Evolutionary conservation across 2,113 vertebrate species (phyloP).

Genomic region (Columbina picui): DNA sequence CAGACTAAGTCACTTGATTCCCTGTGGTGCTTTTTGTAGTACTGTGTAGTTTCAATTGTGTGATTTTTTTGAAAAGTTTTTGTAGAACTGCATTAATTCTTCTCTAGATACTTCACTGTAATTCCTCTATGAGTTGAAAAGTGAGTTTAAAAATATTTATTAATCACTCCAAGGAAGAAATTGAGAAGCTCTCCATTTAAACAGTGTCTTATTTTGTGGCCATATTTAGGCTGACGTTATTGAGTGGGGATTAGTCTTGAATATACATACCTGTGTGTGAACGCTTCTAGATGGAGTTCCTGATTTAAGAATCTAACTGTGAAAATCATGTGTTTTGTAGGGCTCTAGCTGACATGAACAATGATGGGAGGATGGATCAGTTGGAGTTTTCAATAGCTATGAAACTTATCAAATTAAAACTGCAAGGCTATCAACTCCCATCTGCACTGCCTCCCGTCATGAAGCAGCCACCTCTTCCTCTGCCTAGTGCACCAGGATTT

Average conservation of each 20-base stretch:
- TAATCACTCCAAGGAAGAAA: not conserved
- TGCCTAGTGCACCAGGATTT: slow-evolving; percentile 83
- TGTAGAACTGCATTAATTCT: not conserved
- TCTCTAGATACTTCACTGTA: not conserved
- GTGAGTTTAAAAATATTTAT: not conserved
- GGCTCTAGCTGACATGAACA: slow-evolving; percentile 97
- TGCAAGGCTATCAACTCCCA: slow-evolving; percentile 94
- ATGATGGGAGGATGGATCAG: slow-evolving; percentile 96
- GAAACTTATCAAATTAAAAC: slow-evolving; percentile 98
- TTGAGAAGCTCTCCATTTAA: not conserved
- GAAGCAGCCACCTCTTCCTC: slow-evolving; percentile 87
- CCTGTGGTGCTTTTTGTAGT: not conserved
- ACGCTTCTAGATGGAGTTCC: not conserved
- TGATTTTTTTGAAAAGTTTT: not conserved
- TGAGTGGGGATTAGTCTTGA: not conserved
- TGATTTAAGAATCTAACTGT: not conserved
- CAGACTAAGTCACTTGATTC: not conserved
- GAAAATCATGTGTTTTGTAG: slow-evolving; percentile 62
- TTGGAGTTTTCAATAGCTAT: slow-evolving; percentile 98
- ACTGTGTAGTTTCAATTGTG: not conserved
- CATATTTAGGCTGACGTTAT: not conserved
- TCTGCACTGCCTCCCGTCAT: slow-evolving; percentile 89
- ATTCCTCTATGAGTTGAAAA: not conserved
- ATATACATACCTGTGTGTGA: fast-evolving
- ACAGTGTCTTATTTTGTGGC: not conserved